phyloP scores from a whole-genome alignment of 2,888 invertebrate species.

The Cistogaster globosa region DNA sequence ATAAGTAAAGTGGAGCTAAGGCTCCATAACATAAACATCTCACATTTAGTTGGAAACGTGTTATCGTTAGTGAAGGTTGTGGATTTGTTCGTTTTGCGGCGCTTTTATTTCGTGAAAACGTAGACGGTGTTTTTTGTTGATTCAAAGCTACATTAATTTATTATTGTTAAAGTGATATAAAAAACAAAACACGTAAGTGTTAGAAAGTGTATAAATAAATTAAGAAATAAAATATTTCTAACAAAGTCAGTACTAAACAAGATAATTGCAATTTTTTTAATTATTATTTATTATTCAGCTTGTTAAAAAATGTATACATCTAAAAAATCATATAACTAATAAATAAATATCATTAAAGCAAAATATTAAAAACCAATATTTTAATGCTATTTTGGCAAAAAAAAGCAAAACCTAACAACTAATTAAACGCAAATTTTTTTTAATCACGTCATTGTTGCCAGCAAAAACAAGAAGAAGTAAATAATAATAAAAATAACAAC shows the following conservation, averaged over 20 bases:
- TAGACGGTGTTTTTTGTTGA: constrained; percentile 30
- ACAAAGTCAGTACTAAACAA: neutral
- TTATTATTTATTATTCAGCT: neutral
- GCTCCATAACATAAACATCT: constrained; percentile 45
- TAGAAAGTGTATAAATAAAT: constrained; percentile 34
- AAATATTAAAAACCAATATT: no score
- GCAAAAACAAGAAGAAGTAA: constrained; percentile 1
- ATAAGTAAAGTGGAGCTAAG: constrained; percentile 43
- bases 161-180: constrained; percentile 12
- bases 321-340: no score
- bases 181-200: constrained; percentile 50
- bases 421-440: constrained; percentile 8
- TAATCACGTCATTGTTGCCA: constrained; percentile 45
- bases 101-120: constrained; percentile 43
- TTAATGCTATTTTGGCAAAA: no score
- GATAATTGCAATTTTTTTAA: neutral
- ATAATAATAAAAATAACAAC: neutral
- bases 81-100: neutral
- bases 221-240: neutral
- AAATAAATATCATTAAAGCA: neutral
- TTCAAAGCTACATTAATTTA: constrained; percentile 4
- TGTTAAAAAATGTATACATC: no score
- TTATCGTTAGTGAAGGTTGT: constrained; percentile 26
- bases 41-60: constrained; percentile 57
- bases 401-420: neutral